Evolutionary conservation across 1,140 invertebrate genomes (phyloP), one percentile per base, ranked within the genome.

Genomic region (Drosophila asahinai): DNA sequence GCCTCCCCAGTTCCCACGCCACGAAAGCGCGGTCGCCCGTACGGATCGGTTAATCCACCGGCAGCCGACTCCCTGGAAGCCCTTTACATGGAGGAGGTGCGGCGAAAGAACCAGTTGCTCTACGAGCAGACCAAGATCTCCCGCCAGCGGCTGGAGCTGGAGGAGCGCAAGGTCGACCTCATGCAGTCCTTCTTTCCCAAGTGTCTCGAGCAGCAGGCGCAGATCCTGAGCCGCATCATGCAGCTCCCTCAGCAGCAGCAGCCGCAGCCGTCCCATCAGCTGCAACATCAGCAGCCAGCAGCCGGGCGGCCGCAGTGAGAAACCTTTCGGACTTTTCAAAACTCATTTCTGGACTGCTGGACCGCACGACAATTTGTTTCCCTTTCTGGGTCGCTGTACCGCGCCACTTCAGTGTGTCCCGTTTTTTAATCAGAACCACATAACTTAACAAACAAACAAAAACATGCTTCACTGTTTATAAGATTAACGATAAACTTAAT

Each of bases 111-210:
- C 55, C 72, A 84, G 12, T 11, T 92, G 65, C 54, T 92, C n/a
- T 75, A 66, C 4, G 91, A 92, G 43, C 87, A 91, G 33, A 77
- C 72, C 15, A 89, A 92, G 66, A 92, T 92, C 25, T 77, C 78
- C 22, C 67, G 83, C 12, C 86, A 90, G 36, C 78, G 87, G 17
- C 42, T 92, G 33, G 80, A 81, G 52, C 52, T 92, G 36, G 91
- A 92, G 49, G 82, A 90, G 38, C 84, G 91, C 4, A 92, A 92
- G 62, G 30, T 92, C 3, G 80, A 79, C 36, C 52, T 92, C 14
- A 76, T 92, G 78, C 75, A 86, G 40, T 73, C 75, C 22, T 92
- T 91, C 70, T 87, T 92, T 40, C 91, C 91, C 33, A 92, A 92
- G 71, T 91, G 68, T 40, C 57, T 92, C 48, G 86, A 92, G 36